Percentiles rank a stretch among this genome's conserved stretches.
Evolutionary conservation across 2,797 vertebrate species (phyloP).

Genomic region (Ispidina picta): DNA sequence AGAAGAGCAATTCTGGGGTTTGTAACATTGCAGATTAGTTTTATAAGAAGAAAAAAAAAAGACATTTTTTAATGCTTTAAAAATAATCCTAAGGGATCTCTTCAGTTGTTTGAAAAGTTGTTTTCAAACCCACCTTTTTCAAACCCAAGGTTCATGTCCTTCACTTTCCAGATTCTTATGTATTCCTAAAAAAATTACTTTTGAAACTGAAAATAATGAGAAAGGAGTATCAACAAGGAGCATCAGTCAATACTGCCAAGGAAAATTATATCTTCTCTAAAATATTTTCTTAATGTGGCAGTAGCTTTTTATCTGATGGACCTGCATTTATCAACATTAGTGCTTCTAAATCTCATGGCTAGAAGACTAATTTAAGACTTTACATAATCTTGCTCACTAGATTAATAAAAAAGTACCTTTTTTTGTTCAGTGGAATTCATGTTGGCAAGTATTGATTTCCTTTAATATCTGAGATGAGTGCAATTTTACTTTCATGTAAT

Average conservation of each 20-base stretch:
- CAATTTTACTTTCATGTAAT: constrained; percentile 17
- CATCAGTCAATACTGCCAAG: neutral
- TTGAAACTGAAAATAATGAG: neutral
- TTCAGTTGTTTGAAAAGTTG: neutral
- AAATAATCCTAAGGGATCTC: neutral
- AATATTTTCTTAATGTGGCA: neutral
- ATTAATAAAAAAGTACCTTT: constrained; percentile 1
- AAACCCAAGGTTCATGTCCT: neutral
- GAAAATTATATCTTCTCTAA: neutral
- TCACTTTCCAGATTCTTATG: neutral
- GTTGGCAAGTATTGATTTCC: constrained; percentile 43
- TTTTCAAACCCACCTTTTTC: neutral
- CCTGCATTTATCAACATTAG: neutral
- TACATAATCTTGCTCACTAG: neutral
- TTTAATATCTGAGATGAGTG: constrained; percentile 9
- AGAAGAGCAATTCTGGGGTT: neutral
- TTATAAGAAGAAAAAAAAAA: neutral
- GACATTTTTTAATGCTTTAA: neutral
- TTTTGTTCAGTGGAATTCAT: neutral
- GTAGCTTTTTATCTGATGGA: neutral
- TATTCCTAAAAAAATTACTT: neutral
- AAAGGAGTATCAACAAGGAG: neutral
- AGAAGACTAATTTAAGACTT: constrained; percentile 6
- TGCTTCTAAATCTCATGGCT: neutral
- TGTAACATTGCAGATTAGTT: neutral